Percentiles rank a stretch among this genome's conserved stretches.
Conservation (phyloP, 2,797 vertebrate species). For the Iguana delicatissima region DNA sequence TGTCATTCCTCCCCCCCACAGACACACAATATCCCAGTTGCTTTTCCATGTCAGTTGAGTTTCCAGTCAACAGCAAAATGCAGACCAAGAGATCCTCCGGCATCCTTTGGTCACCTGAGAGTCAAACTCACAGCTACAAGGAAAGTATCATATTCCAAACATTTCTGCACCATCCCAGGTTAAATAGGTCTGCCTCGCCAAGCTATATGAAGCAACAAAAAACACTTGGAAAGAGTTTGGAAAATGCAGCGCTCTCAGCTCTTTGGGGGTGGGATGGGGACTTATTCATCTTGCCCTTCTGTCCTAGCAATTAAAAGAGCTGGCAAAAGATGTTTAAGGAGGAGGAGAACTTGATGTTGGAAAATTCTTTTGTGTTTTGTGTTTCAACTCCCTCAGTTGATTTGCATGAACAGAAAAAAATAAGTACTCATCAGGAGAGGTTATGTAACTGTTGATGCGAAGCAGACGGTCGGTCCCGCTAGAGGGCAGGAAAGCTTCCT, state of each 20-base stretch:
- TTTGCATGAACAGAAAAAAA: conserved; percentile 29
- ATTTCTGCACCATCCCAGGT: too few species aligned
- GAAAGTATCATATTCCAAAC: background rate
- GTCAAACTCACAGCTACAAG: background rate
- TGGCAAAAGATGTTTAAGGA: too few species aligned
- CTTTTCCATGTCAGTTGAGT: background rate
- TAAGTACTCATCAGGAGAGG: background rate
- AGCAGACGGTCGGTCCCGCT: background rate
- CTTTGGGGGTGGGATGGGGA: too few species aligned
- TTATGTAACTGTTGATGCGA: conserved; percentile 30
- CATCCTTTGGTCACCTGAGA: too few species aligned
- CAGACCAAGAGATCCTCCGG: too few species aligned
- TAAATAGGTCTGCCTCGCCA: background rate
- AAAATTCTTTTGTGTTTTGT: conserved; percentile 18
- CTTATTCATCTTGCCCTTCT: background rate
- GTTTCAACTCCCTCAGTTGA: background rate
- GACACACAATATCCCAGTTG: background rate
- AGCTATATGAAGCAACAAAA: background rate
- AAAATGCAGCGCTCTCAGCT: background rate
- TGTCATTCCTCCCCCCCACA: too few species aligned
- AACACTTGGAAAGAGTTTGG: background rate
- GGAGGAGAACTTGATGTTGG: background rate
- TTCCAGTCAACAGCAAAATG: background rate
- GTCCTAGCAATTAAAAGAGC: background rate
- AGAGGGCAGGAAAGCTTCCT: conserved; percentile 28